Conservation (phyloP, 1,140 invertebrate species). For the Archivesica marissinica region DNA sequence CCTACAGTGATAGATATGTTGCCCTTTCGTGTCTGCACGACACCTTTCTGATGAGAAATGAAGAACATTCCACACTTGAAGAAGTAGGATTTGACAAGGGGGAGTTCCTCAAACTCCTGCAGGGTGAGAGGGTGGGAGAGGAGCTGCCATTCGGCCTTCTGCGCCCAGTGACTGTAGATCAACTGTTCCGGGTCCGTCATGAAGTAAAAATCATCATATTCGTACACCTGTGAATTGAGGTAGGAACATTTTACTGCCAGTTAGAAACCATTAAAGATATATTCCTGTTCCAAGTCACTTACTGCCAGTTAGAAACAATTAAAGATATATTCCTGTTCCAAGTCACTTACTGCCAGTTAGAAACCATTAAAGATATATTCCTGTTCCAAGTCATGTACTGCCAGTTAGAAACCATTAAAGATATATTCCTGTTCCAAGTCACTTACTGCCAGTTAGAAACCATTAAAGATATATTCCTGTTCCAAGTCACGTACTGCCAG, state of each 20-base stretch:
- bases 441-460: too few relatives aligned
- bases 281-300: too few relatives aligned
- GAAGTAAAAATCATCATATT: constrained; percentile 85
- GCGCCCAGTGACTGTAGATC: constrained; percentile 83
- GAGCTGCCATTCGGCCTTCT: constrained; percentile 83
- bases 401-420: too few relatives aligned
- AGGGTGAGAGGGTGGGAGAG: constrained; percentile 74
- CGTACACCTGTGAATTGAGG: constrained; percentile 82
- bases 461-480: too few relatives aligned
- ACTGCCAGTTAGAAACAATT: too few relatives aligned
- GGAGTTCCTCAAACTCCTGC: constrained; percentile 83
- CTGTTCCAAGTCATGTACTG: too few relatives aligned
- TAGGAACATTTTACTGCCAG: background rate
- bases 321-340: too few relatives aligned
- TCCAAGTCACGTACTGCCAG: too few relatives aligned
- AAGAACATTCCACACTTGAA: constrained; percentile 84
- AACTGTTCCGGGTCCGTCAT: constrained; percentile 83
- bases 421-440: too few relatives aligned
- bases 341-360: too few relatives aligned
- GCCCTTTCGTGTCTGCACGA: constrained; percentile 80
- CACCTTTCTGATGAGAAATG: constrained; percentile 82
- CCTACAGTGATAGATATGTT: constrained; percentile 81
- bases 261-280: too few relatives aligned
- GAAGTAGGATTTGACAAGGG: constrained; percentile 84
- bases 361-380: too few relatives aligned